Evolutionary conservation across 2,797 vertebrate genomes (phyloP), one percentile per base, ranked within the genome.

Genomic region (Poecilia gillii): DNA sequence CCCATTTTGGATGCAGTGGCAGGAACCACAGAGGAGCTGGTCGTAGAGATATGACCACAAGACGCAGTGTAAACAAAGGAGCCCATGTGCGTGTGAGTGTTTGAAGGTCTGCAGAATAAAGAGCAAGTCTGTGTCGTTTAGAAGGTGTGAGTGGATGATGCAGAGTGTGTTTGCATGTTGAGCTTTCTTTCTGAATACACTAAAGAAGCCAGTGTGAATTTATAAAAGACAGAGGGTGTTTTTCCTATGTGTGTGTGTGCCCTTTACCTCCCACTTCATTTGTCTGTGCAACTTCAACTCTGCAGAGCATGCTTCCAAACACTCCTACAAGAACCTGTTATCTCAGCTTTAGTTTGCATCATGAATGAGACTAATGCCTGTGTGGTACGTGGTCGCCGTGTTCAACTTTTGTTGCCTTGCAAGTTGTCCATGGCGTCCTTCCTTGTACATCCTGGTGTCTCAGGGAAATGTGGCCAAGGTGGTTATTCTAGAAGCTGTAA

Each of bases 1-100:
- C 79, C 75, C 88, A 87, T 79, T 88, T 83, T 87, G 89, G 92
- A 92, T 90, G 90, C 90, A 86, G 90, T 94, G 92, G 92, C 90
- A 77, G 89, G 91, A 93, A 92, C 90, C 43, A 71, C 83, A 85
- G 90, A 90, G 89, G 91, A 89, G 91, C 95, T 96, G 95, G 94
- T 86, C 92, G 20, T 90, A 80, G 89, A 93, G 95, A 96, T 96
- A 96, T 88, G 90, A 88, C 91, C 89, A 89, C 83, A 76, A 93
- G 92, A 86, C 82, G 80, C 86, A 82, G 82, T 64, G 87, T 81
- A 87, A 81, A 91, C 87, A 90, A 89, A 90, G 87, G 87, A 47
- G 87, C 81, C 89, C 2, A 4, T 71, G 85, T 88, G 85, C 76
- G 70, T 82, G 78, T 76, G 85, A 86, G 85, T 89, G 89, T 91